Conservation (phyloP, 2,888 invertebrate species). For the Hypena proboscidalis region DNA sequence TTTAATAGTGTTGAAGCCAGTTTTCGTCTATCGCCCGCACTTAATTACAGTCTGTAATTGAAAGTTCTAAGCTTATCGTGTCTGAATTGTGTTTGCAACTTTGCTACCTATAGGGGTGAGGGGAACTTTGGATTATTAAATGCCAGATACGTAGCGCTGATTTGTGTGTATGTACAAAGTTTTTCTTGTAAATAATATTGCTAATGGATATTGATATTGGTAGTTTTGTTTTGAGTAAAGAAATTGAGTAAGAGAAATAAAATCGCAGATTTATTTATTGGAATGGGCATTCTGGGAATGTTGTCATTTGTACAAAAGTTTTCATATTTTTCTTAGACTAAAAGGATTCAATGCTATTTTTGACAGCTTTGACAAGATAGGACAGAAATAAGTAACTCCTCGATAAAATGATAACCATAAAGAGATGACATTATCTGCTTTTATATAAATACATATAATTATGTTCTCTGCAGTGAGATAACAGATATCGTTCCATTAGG, state of each 20-base stretch:
- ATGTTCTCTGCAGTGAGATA: no score
- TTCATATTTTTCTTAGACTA: no score
- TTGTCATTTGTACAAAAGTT: no score
- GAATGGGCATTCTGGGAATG: no score
- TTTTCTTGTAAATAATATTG: conserved; percentile 20
- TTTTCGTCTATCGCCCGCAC: conserved; percentile 61
- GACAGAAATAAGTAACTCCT: no score
- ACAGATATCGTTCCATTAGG: no score
- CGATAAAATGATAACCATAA: no score
- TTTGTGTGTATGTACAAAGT: conserved; percentile 29
- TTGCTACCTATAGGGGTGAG: conserved; percentile 21
- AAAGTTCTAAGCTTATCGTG: conserved; percentile 68
- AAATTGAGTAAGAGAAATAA: background rate
- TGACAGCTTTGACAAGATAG: no score
- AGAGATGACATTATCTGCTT: no score
- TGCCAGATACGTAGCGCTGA: conserved; percentile 30
- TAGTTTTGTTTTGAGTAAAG: background rate
- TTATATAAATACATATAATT: no score
- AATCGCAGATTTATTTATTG: no score
- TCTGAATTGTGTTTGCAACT: conserved; percentile 43
- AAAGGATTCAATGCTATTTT: no score
- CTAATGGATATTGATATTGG: background rate
- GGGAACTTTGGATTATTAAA: conserved; percentile 28
- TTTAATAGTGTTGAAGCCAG: conserved; percentile 72
- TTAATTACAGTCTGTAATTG: conserved; percentile 78